Evolutionary conservation across 2,888 invertebrate species (phyloP).

Genomic region (Lasioglossum marginatum): DNA sequence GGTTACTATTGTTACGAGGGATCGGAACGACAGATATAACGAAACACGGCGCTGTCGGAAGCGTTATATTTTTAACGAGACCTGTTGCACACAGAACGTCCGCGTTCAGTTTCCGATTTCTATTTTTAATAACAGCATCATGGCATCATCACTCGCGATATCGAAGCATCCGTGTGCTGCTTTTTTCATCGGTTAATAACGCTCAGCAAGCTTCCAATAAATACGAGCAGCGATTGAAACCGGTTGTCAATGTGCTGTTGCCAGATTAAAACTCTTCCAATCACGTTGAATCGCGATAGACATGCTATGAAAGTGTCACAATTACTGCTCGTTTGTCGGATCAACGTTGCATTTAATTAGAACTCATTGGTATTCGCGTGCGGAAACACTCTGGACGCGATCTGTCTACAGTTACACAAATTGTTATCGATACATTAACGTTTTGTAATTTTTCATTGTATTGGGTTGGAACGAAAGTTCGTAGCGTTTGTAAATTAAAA

Average conservation of each 20-base stretch:
- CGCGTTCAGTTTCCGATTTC: slow-evolving; percentile 19
- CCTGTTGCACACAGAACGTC: not conserved
- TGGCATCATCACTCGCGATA: slow-evolving; percentile 25
- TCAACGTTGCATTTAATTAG: slow-evolving; percentile 42
- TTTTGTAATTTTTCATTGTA: not conserved
- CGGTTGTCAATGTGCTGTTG: slow-evolving; percentile 25
- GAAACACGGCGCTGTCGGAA: not conserved
- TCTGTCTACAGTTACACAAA: not conserved
- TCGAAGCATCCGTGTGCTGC: not conserved
- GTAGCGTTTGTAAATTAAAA: too few relatives aligned
- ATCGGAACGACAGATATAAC: not conserved
- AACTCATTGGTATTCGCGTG: slow-evolving; percentile 26
- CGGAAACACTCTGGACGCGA: not conserved
- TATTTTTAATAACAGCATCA: slow-evolving; percentile 34
- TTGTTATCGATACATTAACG: not conserved
- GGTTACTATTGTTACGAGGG: not conserved
- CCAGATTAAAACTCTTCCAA: slow-evolving; percentile 28
- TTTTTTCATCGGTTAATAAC: slow-evolving; percentile 33
- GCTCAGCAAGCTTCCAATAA: not conserved
- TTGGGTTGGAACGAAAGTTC: too few relatives aligned
- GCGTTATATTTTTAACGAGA: slow-evolving; percentile 2
- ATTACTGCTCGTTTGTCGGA: slow-evolving; percentile 36
- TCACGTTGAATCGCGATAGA: slow-evolving; percentile 13
- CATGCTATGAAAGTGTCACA: slow-evolving; percentile 39
- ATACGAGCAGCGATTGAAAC: slow-evolving; percentile 12